Conservation (phyloP, 2,888 invertebrate species). For the Tetanocera ferruginea region DNA sequence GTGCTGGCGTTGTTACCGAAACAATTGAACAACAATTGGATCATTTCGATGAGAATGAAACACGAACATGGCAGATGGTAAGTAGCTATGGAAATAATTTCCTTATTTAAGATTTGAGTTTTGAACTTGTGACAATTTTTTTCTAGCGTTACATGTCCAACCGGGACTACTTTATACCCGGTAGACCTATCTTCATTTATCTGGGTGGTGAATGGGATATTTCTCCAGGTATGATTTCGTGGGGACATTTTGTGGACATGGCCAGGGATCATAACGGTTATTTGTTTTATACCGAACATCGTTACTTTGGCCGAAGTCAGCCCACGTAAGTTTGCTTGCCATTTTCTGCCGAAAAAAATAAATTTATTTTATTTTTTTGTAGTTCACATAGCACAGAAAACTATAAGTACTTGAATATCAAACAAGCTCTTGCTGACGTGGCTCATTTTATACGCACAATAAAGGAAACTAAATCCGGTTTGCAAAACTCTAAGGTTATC, state of each 20-base stretch:
- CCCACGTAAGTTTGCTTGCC: slow-evolving; percentile 75
- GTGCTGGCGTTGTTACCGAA: slow-evolving; percentile 20
- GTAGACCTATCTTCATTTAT: slow-evolving; percentile 76
- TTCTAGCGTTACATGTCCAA: slow-evolving; percentile 72
- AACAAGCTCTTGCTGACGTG: slow-evolving; percentile 78
- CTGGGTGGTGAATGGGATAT: slow-evolving; percentile 82
- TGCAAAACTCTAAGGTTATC: slow-evolving; percentile 69
- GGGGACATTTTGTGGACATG: slow-evolving; percentile 75
- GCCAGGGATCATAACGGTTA: slow-evolving; percentile 74
- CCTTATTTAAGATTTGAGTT: background rate
- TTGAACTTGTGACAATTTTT: background rate
- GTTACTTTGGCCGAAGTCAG: slow-evolving; percentile 83
- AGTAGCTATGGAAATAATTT: background rate
- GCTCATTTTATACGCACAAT: slow-evolving; percentile 74
- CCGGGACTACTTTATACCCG: slow-evolving; percentile 67
- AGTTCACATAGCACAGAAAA: slow-evolving; percentile 73
- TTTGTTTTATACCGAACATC: slow-evolving; percentile 83
- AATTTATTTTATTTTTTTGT: slow-evolving; percentile 46
- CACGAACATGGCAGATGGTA: slow-evolving; percentile 72
- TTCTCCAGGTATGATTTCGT: slow-evolving; percentile 72
- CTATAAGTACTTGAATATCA: slow-evolving; percentile 75
- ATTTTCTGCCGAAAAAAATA: background rate
- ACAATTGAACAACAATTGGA: slow-evolving; percentile 73
- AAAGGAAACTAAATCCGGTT: slow-evolving; percentile 61
- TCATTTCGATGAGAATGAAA: slow-evolving; percentile 73